These are phyloP conservation scores for Drosophila sulfurigaster DNA, from an alignment of 1,140 invertebrate genomes.

Conservation along the genomic window DNA sequence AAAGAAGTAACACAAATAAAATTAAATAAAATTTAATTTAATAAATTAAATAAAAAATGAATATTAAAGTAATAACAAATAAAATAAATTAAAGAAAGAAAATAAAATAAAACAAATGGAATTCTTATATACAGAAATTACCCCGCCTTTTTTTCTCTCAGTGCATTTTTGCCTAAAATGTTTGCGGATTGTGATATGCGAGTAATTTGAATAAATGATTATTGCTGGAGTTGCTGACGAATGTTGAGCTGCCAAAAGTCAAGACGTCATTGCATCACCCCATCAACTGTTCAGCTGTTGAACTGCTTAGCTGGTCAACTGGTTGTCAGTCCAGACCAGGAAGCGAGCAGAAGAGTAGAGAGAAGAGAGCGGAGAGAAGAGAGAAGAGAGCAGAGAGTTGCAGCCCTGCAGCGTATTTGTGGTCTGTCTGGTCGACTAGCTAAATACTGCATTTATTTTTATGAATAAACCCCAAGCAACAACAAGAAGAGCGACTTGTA, in stretches of 20 bases:
- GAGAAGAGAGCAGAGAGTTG: neutral
- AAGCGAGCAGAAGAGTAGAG: neutral
- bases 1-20: too few species aligned
- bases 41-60: too few species aligned
- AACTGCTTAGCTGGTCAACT: constrained; percentile 1
- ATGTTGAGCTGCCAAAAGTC: constrained; percentile 21
- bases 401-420: constrained; percentile 13
- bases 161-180: too few species aligned
- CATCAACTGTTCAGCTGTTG: neutral
- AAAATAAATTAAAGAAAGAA: too few species aligned
- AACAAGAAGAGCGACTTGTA: constrained; percentile 26
- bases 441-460: constrained; percentile 83
- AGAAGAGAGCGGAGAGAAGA: neutral
- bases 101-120: too few species aligned
- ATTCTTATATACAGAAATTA: too few species aligned
- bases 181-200: constrained; percentile 2
- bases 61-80: too few species aligned
- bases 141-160: too few species aligned
- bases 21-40: too few species aligned
- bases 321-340: constrained; percentile 9
- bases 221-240: neutral
- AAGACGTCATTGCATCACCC: constrained; percentile 4
- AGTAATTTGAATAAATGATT: constrained; percentile 18
- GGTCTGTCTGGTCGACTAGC: constrained; percentile 23
- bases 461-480: constrained; percentile 63